Conservation (phyloP, 2,113 vertebrate species). For the Eudyptes chrysolophus region DNA sequence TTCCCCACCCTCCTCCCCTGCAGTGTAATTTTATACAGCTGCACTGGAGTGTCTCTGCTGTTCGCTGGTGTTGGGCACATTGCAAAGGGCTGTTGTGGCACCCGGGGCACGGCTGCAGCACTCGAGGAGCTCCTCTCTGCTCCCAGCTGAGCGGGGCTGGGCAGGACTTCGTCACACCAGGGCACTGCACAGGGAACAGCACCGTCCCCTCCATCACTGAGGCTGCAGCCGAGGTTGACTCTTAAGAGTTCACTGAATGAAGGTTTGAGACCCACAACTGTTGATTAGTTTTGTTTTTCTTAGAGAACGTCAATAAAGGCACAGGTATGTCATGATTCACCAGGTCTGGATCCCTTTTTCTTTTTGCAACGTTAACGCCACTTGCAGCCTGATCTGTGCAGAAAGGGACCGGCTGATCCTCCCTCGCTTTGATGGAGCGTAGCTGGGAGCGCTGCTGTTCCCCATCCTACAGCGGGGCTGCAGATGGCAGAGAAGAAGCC, state of each 20-base stretch:
- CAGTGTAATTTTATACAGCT: conserved; percentile 26
- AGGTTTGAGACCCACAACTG: not conserved
- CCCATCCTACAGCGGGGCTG: not conserved
- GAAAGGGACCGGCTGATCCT: not conserved
- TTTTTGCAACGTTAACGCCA: rapidly evolving
- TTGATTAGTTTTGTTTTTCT: not conserved
- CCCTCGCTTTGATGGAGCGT: rapidly evolving
- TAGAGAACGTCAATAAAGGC: not conserved
- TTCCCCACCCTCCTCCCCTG: conserved; percentile 28
- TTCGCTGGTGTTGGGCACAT: not conserved
- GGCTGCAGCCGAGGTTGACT: not conserved
- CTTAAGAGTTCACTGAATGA: not conserved
- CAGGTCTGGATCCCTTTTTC: not conserved
- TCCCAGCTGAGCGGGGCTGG: not conserved
- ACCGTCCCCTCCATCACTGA: rapidly evolving
- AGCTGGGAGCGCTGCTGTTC: not conserved
- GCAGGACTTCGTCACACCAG: not conserved
- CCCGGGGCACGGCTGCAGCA: rapidly evolving
- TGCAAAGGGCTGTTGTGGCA: rapidly evolving
- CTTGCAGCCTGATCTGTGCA: not conserved
- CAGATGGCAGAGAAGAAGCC: not conserved
- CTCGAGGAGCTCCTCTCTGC: not conserved
- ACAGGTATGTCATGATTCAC: not conserved
- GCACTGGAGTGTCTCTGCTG: not conserved
- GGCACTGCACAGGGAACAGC: rapidly evolving